A percentile compares a stretch with the other conserved stretches of the same genome.
Conservation (phyloP, 2,797 vertebrate species). For the Rallus crepitans region DNA sequence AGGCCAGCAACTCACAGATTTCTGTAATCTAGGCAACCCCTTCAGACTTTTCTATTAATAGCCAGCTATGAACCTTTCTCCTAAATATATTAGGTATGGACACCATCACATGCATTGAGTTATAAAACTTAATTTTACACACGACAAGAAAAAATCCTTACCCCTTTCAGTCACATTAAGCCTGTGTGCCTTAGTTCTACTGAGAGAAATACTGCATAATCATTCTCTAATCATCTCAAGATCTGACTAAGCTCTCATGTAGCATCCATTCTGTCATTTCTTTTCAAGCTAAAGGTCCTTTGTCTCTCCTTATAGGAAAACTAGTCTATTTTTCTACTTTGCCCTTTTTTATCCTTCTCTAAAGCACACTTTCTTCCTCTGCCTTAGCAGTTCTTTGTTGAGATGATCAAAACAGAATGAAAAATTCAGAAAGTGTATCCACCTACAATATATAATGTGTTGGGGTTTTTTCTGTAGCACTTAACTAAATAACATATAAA, state of each 20-base stretch:
- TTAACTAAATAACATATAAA: neutral
- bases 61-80: neutral
- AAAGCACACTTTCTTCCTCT: neutral
- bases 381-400: neutral
- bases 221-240: neutral
- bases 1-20: neutral
- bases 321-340: neutral
- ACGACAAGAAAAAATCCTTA: fast-evolving
- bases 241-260: neutral
- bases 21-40: neutral
- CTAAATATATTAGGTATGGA: neutral
- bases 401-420: neutral
- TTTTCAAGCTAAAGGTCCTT: neutral
- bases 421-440: neutral
- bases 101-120: neutral
- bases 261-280: neutral
- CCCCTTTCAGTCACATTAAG: neutral
- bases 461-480: neutral
- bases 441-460: neutral
- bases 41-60: neutral
- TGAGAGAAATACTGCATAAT: neutral
- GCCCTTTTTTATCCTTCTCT: neutral
- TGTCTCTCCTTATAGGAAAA: neutral
- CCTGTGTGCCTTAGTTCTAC: neutral
- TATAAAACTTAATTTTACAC: neutral